Percentiles rank a stretch among this genome's conserved stretches.
These are phyloP conservation scores for Tetrao urogallus DNA, from an alignment of 2,113 vertebrate genomes.

Conservation along the genomic window DNA sequence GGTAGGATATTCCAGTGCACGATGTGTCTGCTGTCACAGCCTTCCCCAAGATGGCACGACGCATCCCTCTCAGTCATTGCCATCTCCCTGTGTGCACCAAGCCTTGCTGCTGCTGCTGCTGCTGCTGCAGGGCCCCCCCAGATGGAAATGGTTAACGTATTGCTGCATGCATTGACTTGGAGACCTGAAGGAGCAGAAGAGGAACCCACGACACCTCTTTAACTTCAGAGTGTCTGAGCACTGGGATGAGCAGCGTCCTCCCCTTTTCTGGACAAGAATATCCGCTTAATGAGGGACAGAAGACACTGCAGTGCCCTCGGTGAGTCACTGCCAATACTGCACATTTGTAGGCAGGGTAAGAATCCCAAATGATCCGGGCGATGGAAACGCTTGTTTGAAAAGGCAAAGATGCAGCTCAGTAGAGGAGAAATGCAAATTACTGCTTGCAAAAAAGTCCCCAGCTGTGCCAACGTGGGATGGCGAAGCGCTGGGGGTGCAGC, in stretches of 20 bases:
- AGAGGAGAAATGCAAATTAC: not conserved
- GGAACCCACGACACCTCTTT: not conserved
- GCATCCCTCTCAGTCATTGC: no score
- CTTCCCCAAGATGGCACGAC: fast-evolving
- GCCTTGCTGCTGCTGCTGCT: not conserved
- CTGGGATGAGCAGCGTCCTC: not conserved
- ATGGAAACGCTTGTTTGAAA: not conserved
- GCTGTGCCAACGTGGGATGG: not conserved
- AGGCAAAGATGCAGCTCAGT: fast-evolving
- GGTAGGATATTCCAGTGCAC: not conserved
- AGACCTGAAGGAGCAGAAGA: not conserved
- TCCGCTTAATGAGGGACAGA: not conserved
- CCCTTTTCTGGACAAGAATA: not conserved
- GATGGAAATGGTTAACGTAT: fast-evolving
- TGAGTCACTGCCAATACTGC: not conserved
- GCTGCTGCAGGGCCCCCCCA: not conserved
- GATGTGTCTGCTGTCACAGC: not conserved
- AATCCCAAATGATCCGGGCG: not conserved
- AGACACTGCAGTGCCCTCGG: not conserved
- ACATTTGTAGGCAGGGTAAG: not conserved
- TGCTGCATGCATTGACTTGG: not conserved
- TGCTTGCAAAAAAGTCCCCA: not conserved
- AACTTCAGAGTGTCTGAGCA: not conserved
- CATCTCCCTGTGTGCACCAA: not conserved
- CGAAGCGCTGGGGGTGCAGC: not conserved